phyloP scores from a whole-genome alignment of 2,888 invertebrate species.

The Agrotis puta region DNA sequence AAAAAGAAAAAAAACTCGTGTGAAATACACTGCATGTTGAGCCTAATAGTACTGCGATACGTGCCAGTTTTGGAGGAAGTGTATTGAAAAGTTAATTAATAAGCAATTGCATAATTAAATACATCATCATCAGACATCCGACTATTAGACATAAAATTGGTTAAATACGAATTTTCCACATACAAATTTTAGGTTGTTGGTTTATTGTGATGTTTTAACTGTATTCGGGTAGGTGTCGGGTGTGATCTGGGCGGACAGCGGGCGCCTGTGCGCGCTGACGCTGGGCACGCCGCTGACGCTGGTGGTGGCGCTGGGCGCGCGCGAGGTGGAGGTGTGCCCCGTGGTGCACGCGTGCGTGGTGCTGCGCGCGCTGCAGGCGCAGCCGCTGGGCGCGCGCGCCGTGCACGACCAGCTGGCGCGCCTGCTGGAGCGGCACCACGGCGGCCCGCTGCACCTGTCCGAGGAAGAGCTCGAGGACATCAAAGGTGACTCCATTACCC shows the following conservation, averaged over 20 bases:
- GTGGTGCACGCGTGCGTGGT: conserved; percentile 97
- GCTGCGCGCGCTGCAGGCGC: conserved; percentile 95
- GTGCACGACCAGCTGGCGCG: conserved; percentile 92
- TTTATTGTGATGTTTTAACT: too few species aligned
- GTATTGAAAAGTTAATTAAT: too few species aligned
- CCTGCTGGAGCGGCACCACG: conserved; percentile 86
- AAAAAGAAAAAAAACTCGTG: too few species aligned
- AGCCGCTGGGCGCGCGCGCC: conserved; percentile 94
- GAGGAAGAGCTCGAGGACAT: conserved; percentile 94
- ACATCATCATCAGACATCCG: too few species aligned
- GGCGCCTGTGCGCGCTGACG: conserved; percentile 95
- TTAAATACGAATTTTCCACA: too few species aligned
- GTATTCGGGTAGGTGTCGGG: conserved; percentile 91
- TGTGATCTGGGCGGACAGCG: conserved; percentile 95
- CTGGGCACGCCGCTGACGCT: conserved; percentile 94
- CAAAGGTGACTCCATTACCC: conserved; percentile 84
- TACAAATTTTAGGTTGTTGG: neutral
- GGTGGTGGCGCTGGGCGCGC: conserved; percentile 96
- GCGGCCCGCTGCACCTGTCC: conserved; percentile 85
- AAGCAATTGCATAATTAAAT: too few species aligned
- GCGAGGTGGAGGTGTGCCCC: conserved; percentile 92
- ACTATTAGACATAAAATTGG: too few species aligned
- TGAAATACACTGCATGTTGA: too few species aligned
- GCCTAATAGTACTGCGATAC: too few species aligned
- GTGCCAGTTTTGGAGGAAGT: too few species aligned